phyloP scores from a whole-genome alignment of 2,888 invertebrate genomes.

The Stenchaetothrips biformis region DNA sequence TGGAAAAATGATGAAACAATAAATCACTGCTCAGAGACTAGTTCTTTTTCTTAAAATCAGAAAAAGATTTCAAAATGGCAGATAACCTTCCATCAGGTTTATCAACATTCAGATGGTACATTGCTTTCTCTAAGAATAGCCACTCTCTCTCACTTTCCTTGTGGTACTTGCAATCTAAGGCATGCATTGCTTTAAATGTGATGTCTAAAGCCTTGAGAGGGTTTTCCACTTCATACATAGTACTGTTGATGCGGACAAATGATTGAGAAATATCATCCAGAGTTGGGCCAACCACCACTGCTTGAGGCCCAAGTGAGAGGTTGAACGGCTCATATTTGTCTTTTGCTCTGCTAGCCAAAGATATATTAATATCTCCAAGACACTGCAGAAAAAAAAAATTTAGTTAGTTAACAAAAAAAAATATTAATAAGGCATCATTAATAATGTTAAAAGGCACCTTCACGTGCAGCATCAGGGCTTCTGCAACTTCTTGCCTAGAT shows the following conservation, averaged over 20 bases:
- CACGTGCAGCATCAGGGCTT: background rate
- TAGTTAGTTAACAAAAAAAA: background rate
- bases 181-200: constrained; percentile 1
- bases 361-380: background rate
- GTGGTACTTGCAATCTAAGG: constrained; percentile 10
- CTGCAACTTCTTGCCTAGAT: background rate
- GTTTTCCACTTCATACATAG: background rate
- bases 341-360: background rate
- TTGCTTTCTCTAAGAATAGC: background rate
- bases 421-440: background rate
- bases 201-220: constrained; percentile 6
- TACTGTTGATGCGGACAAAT: constrained; percentile 1
- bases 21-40: too few species aligned
- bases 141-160: background rate
- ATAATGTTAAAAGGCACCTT: background rate
- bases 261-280: background rate
- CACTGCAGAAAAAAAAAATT: background rate
- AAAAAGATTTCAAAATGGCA: background rate
- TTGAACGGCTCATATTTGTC: background rate
- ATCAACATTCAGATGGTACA: background rate
- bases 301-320: constrained; percentile 5
- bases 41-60: background rate
- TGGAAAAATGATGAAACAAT: background rate
- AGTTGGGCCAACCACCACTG: background rate
- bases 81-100: background rate